These are phyloP conservation scores for Lymantria monacha DNA, from an alignment of 2,888 invertebrate species.

Conservation along the genomic window DNA sequence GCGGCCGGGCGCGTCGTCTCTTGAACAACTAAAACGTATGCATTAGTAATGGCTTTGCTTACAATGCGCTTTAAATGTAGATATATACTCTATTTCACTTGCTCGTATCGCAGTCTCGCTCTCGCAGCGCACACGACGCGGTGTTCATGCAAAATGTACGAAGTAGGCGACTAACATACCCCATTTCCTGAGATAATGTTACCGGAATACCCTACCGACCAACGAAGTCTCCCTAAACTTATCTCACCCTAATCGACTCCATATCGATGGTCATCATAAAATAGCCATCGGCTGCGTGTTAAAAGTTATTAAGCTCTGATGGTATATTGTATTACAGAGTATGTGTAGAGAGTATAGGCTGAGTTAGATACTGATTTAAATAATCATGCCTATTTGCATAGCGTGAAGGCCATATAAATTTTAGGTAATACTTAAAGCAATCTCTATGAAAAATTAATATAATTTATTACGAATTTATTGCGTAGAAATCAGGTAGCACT, in stretches of 20 bases:
- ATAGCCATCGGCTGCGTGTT: slow-evolving; percentile 24
- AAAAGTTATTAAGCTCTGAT: slow-evolving; percentile 15
- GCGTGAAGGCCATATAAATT: too few relatives aligned
- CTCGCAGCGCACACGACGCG: slow-evolving; percentile 53
- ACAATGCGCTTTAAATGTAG: slow-evolving; percentile 82
- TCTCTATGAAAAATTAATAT: too few relatives aligned
- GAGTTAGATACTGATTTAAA: too few relatives aligned
- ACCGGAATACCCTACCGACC: slow-evolving; percentile 34
- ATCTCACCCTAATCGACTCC: slow-evolving; percentile 40
- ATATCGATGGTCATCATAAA: slow-evolving; percentile 48
- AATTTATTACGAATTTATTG: too few relatives aligned
- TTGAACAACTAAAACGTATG: slow-evolving; percentile 79
- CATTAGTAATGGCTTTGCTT: slow-evolving; percentile 81
- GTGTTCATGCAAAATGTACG: slow-evolving; percentile 75
- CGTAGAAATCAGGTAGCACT: too few relatives aligned
- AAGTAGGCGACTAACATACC: slow-evolving; percentile 59
- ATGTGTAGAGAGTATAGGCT: not conserved
- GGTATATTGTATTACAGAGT: slow-evolving; percentile 10
- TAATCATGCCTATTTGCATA: too few relatives aligned
- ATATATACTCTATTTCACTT: slow-evolving; percentile 63
- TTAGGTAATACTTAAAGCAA: too few relatives aligned
- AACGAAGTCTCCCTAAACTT: slow-evolving; percentile 21
- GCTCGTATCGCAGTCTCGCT: slow-evolving; percentile 43
- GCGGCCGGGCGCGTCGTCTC: slow-evolving; percentile 67
- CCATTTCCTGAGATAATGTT: slow-evolving; percentile 66